Evolutionary conservation across 2,113 vertebrate species (phyloP), one percentile per base, ranked within the genome.

Genomic region (Poecile atricapillus): DNA sequence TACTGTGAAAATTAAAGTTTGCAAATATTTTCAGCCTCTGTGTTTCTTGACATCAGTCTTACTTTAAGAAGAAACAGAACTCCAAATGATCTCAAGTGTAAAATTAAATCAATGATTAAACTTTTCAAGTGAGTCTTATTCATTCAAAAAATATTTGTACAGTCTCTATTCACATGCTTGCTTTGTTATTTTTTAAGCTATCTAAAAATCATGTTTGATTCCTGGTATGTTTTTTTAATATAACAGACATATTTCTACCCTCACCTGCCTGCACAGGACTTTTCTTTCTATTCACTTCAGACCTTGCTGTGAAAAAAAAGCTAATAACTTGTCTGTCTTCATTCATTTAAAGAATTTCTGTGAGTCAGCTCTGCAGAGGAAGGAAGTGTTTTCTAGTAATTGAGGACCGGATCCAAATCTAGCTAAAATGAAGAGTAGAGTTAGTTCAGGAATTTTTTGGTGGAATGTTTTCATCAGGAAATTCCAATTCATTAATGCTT

Each of bases 131-230:
- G 15, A 37, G n/a, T 52, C 33, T 93, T 50, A 68, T 83, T 90
- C 13, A 91, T 93, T 88, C 35, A 84, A 71, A 76, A 91, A 95
- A 80, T 89, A 90, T 92, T 94, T 93, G 35, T 53, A 75, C 56
- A 89, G n/a, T 39, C 43, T 5, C 7, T 74, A 59, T 47, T 68
- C 49, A 93, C 23, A 71, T 80, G 37, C 18, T 47, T 59, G 8
- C 7, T 74, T 60, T 68, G 13, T 81, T 62, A 56, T 53, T 92
- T 95, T 86, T 91, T 60, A 78, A 46, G 35, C 73, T 87, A 67
- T 86, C 44, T 93, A 35, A 81, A 77, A 87, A 56, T 46, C 59
- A 43, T 25, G 13, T 58, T 84, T 91, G 37, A 94, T 87, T 89
- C 31, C 28, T 79, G 23, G 19, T 69, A 75, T 91, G 65, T 37